Percentiles rank a stretch among this genome's conserved stretches.
These are phyloP conservation scores for Clanis bilineata DNA, from an alignment of 2,888 invertebrate species.

Conservation along the genomic window DNA sequence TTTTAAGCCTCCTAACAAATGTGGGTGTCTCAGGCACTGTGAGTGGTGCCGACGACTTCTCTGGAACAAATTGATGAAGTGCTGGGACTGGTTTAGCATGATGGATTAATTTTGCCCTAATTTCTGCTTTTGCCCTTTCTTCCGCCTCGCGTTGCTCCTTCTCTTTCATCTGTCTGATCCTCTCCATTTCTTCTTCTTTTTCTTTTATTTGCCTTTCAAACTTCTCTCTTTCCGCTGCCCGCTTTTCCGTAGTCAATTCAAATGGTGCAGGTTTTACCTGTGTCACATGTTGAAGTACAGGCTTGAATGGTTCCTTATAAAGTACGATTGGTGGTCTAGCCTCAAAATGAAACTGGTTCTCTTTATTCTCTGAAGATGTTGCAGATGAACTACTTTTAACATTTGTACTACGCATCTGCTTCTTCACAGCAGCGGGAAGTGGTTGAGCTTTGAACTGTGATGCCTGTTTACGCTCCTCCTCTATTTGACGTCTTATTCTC, in stretches of 20 bases:
- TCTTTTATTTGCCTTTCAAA: conserved; percentile 82
- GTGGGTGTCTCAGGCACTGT: conserved; percentile 86
- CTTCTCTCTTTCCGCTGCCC: conserved; percentile 83
- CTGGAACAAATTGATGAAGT: conserved; percentile 72
- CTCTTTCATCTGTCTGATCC: conserved; percentile 56
- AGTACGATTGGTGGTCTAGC: conserved; percentile 84
- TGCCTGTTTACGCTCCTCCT: conserved; percentile 82
- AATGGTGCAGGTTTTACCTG: conserved; percentile 76
- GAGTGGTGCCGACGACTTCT: conserved; percentile 75
- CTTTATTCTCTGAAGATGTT: conserved; percentile 69
- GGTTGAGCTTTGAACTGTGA: conserved; percentile 88
- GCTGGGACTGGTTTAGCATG: conserved; percentile 84
- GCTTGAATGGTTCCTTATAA: conserved; percentile 85
- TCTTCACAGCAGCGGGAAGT: conserved; percentile 78
- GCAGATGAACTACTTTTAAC: conserved; percentile 52
- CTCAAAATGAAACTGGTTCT: conserved; percentile 79
- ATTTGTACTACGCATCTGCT: conserved; percentile 55
- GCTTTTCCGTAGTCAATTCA: conserved; percentile 83
- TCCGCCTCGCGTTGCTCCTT: conserved; percentile 67
- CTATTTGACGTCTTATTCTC: conserved; percentile 81
- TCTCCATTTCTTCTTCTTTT: conserved; percentile 78
- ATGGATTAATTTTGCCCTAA: conserved; percentile 82
- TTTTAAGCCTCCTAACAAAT: conserved; percentile 67
- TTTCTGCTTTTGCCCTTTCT: conserved; percentile 70
- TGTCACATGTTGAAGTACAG: conserved; percentile 73